Base-by-base conservation (phyloP, 2,113 vertebrate genomes). In the Entomyzon cyanotis region DNA sequence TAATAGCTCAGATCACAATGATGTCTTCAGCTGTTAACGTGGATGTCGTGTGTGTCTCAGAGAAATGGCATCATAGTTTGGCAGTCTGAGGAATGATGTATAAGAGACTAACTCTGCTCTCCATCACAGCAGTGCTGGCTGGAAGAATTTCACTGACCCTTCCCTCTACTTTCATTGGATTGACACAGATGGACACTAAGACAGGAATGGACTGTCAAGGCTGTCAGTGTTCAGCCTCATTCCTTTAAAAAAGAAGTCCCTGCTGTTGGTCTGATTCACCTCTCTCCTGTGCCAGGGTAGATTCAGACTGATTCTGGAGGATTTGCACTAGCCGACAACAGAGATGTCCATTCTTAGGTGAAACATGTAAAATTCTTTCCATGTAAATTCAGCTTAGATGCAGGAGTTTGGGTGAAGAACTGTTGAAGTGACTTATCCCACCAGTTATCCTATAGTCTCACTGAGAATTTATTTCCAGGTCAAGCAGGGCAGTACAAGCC, bases 381-480 rank as follows among this genome's bases (percentile, higher is more conserved):
- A 7, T 13, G 42, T 75, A 60, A 71, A 86, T 78, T 87, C 8
- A 1, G 46, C 70, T 90, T 90, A 81, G 64, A 62, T 64, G 83
- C 52, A 71, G 73, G 58, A 81, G 41, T 89, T 64, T 58, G 65
- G 49, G 53, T 58, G 39, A 93, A 84, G 71, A n/a, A 55, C 62
- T 84, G 69, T 64, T 2, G 15, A 81, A 77, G 73, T 0, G 3
- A 53, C 76, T 81, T 87, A 84, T n/a, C 79, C 76, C 9, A 9
- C 44, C 25, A 31, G 92, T 86, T 92, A 79, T 62, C 88, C 88
- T 93, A 75, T 93, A 95, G 86, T 85, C 89, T 95, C 89, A 21
- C n/a, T 33, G 93, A 89, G 85, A 74, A 76, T 95, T 93, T 84
- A 87, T 95, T 93, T 95, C 86, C 88, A 79, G 93, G 95, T 86